Evolutionary conservation across 2,113 vertebrate genomes (phyloP).

Genomic region (Ancistrus triradiatus): DNA sequence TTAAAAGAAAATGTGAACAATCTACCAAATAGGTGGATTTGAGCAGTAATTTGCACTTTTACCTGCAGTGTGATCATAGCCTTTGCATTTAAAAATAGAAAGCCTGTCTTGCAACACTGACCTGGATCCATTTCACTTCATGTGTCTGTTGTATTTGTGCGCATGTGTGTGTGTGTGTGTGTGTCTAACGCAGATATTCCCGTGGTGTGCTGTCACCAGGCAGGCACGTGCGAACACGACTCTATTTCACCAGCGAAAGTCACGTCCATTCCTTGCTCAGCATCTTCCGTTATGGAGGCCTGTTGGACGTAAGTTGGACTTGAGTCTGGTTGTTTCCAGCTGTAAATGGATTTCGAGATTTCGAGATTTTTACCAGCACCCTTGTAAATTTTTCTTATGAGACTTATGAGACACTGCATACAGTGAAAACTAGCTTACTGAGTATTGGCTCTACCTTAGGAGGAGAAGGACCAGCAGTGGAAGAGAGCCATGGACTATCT

Average conservation of each 20-base stretch:
- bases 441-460: slow-evolving; percentile 64
- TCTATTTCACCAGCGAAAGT: slow-evolving; percentile 98
- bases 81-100: background rate
- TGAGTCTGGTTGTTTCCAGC: too few relatives aligned
- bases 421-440: background rate
- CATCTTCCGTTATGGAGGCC: slow-evolving; percentile 90
- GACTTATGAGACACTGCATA: background rate
- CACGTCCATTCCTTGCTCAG: slow-evolving; percentile 96
- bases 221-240: slow-evolving; percentile 87
- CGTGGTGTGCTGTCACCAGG: slow-evolving; percentile 94
- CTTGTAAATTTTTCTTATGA: too few relatives aligned
- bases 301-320: slow-evolving; percentile 93
- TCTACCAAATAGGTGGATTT: too few relatives aligned
- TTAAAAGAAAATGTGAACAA: too few relatives aligned
- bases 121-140: background rate
- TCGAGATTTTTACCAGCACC: too few relatives aligned
- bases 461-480: slow-evolving; percentile 94
- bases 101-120: background rate
- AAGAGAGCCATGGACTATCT: slow-evolving; percentile 96
- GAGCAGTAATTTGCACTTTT: too few relatives aligned
- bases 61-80: too few relatives aligned
- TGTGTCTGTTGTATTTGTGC: background rate
- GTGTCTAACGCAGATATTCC: slow-evolving; percentile 77
- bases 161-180: background rate
- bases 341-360: too few relatives aligned